A percentile compares a stretch with the other conserved stretches of the same genome.
These are phyloP conservation scores for Zoroaster sp. DNA, from an alignment of 53 echinoderm and acorn worm species.

Conservation along the genomic window DNA sequence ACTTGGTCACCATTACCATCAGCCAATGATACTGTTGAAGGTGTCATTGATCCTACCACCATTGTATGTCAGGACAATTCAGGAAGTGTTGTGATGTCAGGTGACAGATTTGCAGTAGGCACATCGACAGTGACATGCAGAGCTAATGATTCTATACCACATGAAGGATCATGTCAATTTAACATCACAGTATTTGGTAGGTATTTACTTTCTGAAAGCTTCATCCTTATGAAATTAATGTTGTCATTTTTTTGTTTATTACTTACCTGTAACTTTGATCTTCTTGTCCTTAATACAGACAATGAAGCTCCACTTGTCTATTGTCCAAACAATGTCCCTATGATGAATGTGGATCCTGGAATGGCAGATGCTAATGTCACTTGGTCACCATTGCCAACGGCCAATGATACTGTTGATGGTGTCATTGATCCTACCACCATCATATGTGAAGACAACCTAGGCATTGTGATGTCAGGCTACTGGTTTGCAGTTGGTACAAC, in stretches of 20 bases:
- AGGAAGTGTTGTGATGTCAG: background rate
- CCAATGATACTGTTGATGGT: background rate
- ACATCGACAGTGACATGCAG: background rate
- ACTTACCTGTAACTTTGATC: no score
- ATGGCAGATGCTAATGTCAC: background rate
- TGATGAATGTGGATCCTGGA: background rate
- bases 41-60: background rate
- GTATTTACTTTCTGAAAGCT: no score
- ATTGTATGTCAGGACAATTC: background rate
- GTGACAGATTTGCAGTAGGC: background rate
- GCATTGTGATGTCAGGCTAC: background rate
- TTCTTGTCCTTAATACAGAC: background rate
- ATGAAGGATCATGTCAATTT: constrained; percentile 7
- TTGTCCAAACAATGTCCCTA: background rate
- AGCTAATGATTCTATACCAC: background rate
- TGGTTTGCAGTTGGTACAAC: background rate
- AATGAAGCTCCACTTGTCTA: background rate
- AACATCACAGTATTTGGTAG: background rate
- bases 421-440: background rate
- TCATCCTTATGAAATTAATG: background rate
- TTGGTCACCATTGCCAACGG: background rate
- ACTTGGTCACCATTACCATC: background rate
- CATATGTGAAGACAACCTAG: background rate
- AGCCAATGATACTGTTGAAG: background rate
- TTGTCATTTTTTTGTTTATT: no score